phyloP scores from a whole-genome alignment of 2,888 invertebrate genomes.

The Phortica okadai region DNA sequence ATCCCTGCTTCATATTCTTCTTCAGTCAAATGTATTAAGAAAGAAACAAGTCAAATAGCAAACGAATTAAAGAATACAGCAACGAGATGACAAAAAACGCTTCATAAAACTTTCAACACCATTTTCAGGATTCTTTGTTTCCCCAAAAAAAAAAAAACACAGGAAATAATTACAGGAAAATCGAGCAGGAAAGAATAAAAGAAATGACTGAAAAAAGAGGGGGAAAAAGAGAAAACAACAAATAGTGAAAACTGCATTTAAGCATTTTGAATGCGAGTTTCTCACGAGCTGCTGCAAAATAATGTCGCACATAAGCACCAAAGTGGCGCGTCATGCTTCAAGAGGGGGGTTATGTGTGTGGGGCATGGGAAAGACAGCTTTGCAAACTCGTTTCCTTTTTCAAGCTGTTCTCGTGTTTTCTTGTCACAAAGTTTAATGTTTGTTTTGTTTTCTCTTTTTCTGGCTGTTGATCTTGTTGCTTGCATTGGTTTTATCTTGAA shows the following conservation, averaged over 20 bases:
- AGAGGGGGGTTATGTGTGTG: neutral
- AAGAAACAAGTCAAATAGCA: neutral
- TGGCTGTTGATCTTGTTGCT: no score
- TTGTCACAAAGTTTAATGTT: neutral
- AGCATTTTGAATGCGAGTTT: neutral
- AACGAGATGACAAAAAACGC: conserved; percentile 31
- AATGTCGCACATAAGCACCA: neutral
- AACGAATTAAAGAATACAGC: neutral
- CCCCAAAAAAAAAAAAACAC: neutral
- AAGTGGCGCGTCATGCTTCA: neutral
- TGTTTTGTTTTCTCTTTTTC: no score
- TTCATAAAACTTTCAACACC: neutral
- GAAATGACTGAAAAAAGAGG: neutral
- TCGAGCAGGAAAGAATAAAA: neutral
- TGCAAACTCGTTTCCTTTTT: neutral
- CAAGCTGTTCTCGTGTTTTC: neutral
- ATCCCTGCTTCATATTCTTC: no score
- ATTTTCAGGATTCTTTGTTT: neutral
- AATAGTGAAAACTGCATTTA: conserved; percentile 57
- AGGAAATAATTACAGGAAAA: conserved; percentile 59
- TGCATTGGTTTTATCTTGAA: no score
- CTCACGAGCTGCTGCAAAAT: neutral
- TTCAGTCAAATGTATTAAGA: neutral
- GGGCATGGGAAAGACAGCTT: neutral
- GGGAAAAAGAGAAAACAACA: conserved; percentile 46